Conservation (phyloP, 2,797 vertebrate genomes). For the Tympanoctomys barrerae region DNA sequence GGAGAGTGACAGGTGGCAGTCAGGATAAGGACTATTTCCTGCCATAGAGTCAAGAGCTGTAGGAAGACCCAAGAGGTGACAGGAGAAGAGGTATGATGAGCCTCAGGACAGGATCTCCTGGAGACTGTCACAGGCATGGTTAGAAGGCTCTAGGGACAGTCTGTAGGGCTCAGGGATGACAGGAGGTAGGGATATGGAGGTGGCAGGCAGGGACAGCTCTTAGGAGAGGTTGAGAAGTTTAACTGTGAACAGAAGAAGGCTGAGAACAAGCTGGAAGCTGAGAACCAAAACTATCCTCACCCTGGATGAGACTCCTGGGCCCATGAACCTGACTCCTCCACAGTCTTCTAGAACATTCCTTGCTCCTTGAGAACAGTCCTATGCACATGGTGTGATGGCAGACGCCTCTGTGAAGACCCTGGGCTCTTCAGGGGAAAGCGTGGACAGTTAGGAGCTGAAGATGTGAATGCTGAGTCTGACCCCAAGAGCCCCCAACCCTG, state of each 20-base stretch:
- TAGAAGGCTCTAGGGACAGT: neutral
- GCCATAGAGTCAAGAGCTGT: too few species aligned
- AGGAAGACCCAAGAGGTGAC: neutral
- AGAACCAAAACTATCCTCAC: neutral
- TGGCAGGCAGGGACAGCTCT: neutral
- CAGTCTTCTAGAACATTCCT: neutral
- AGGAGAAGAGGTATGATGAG: neutral
- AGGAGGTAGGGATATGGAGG: neutral
- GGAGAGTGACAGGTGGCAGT: neutral
- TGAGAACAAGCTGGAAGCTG: neutral
- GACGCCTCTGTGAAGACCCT: neutral
- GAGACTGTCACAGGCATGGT: neutral
- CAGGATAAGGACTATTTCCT: neutral
- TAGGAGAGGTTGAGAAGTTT: neutral
- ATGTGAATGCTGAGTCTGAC: neutral
- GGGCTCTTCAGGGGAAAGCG: neutral
- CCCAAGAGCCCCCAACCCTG: neutral
- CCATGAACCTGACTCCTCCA: fast-evolving
- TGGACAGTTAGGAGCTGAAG: neutral
- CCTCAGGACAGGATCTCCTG: neutral
- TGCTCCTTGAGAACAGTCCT: neutral
- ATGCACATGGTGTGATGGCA: neutral
- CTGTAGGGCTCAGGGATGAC: neutral
- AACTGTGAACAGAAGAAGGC: neutral
- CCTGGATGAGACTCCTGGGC: neutral